Percentiles rank a stretch among this genome's conserved stretches.
These are phyloP conservation scores for Remorina albescens DNA, from an alignment of 2,797 vertebrate genomes.

Conservation along the genomic window DNA sequence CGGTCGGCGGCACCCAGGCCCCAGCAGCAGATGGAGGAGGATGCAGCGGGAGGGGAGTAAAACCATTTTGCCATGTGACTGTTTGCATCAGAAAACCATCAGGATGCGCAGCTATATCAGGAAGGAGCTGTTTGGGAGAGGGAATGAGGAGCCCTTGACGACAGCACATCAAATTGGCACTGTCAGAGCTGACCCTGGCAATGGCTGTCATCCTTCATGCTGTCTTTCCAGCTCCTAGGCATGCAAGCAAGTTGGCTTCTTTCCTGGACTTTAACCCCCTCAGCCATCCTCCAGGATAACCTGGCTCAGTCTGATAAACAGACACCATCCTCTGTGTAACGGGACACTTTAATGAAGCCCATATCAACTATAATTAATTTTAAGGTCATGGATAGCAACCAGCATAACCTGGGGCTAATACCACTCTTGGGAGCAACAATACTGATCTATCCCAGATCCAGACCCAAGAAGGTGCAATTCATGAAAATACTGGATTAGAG, in stretches of 20 bases:
- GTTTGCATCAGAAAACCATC: slow-evolving; percentile 99
- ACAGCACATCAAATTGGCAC: slow-evolving; percentile 94
- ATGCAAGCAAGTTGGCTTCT: slow-evolving; percentile 74
- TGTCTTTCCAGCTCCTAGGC: slow-evolving; percentile 85
- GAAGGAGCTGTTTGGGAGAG: slow-evolving; percentile 71
- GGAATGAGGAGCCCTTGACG: slow-evolving; percentile 87
- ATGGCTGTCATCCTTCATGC: slow-evolving; percentile 94
- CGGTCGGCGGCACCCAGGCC: slow-evolving; percentile 93
- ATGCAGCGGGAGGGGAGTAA: slow-evolving; percentile 75
- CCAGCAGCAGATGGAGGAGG: slow-evolving; percentile 99
- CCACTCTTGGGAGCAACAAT: slow-evolving; percentile 46
- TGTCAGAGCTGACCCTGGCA: slow-evolving; percentile 92
- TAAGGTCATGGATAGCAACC: slow-evolving; percentile 67
- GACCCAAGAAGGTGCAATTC: slow-evolving; percentile 35
- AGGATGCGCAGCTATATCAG: slow-evolving; percentile 90
- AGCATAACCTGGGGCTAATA: slow-evolving; percentile 67
- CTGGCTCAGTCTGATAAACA: slow-evolving; percentile 73
- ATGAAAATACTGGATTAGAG: slow-evolving; percentile 47
- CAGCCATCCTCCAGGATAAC: slow-evolving; percentile 64
- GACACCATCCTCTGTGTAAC: slow-evolving; percentile 57
- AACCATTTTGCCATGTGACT: slow-evolving; percentile 97
- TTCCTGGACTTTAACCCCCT: slow-evolving; percentile 84
- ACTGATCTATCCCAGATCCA: slow-evolving; percentile 21
- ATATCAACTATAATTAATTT: slow-evolving; percentile 78
- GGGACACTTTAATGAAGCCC: slow-evolving; percentile 68